Percentiles rank a stretch among this genome's conserved stretches.
Evolutionary conservation across 2,113 vertebrate species (phyloP).

Genomic region (Cyprinodon brontotheroides): DNA sequence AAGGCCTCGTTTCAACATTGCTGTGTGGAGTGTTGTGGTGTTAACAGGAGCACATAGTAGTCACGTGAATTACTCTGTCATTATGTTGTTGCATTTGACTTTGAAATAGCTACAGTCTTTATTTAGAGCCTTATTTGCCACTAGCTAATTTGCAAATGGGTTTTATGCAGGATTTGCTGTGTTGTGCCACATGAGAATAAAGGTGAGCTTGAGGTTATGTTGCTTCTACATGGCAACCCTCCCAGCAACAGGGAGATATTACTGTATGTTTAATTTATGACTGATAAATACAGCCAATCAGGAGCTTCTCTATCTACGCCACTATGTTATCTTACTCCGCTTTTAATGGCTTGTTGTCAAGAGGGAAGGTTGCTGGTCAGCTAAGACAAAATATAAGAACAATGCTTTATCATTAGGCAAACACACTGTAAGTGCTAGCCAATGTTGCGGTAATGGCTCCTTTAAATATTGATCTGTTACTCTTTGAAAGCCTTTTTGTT

Average conservation of each 20-base stretch:
- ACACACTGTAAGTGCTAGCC: background rate
- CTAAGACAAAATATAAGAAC: background rate
- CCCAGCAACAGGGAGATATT: constrained; percentile 46
- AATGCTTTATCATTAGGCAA: background rate
- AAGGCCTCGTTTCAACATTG: constrained; percentile 40
- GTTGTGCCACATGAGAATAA: constrained; percentile 15
- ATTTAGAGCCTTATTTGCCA: background rate
- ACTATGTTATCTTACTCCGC: constrained; percentile 15
- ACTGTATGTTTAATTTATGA: constrained; percentile 40
- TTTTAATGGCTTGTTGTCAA: constrained; percentile 14
- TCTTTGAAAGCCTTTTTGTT: background rate
- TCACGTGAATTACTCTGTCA: background rate
- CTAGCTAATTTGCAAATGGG: background rate
- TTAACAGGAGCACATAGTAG: background rate
- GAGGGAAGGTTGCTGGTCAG: constrained; percentile 1
- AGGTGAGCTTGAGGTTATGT: constrained; percentile 12
- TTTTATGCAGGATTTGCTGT: background rate
- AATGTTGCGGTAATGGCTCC: background rate
- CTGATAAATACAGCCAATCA: constrained; percentile 9
- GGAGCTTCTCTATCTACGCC: background rate
- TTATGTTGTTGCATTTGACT: constrained; percentile 3
- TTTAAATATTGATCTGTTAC: background rate
- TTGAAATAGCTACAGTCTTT: background rate
- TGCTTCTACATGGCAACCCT: constrained; percentile 29
- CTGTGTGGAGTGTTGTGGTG: constrained; percentile 9